Evolutionary conservation across 2,888 invertebrate species (phyloP), one percentile per base, ranked within the genome.

Genomic region (Volucella inanis): DNA sequence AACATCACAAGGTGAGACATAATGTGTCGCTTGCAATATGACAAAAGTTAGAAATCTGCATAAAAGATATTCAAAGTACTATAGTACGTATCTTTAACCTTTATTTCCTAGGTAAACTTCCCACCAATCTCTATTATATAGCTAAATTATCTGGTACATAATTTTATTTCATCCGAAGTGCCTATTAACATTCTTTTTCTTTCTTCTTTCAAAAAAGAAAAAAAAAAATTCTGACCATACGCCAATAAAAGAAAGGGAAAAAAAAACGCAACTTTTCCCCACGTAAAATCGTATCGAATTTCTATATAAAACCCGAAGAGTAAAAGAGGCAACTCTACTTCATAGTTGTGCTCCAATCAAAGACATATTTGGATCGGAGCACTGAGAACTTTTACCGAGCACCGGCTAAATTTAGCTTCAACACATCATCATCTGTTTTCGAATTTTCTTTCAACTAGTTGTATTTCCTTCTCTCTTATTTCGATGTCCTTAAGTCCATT

Each of bases 361-460:
- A 91, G 91, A 92, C 92, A 91, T 92, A 92, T 92, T 92, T 92
- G 92, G 92, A 89, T 90, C 89, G 90, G 70, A 76, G 62, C 62
- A 85, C 76, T 52, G 76, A 31, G 31, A 85, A 77, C 18, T 70
- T 78, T 67, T 54, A 41, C 65, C 50, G 52, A 76, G 67, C 62
- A 8, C 39, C 1, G n/a, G 10, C 81, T 85, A 85, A 85, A 76
- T 72, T 81, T 85, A 85, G 85, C 31, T 39, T 67, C 70, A 70
- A 76, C 39, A 72, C 61, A 81, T 62, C 61, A 68, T 72, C 85
- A 81, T 85, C 81, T 85, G 85, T 71, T 81, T 76, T 62, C 76
- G 67, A 22, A 47, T 62, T 72, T 72, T 72, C 54, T 11, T 57
- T 62, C 15, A 38, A 49, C 22, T 39, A n/a, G 12, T 9, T 52